These are phyloP conservation scores for Disparrhopalites patrizii DNA, from an alignment of 2,888 invertebrate species.

Conservation along the genomic window DNA sequence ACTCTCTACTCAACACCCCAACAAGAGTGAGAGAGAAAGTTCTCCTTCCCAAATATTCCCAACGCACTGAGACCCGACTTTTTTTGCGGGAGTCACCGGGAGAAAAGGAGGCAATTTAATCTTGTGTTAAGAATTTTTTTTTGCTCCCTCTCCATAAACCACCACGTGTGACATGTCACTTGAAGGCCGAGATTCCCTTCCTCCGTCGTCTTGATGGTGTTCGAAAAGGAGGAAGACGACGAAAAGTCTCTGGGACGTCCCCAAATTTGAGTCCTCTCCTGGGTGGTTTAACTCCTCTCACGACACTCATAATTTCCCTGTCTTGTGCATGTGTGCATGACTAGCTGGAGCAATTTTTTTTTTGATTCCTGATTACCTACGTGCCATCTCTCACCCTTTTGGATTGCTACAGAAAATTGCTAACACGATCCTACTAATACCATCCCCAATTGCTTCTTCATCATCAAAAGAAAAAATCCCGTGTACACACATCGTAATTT, in stretches of 20 bases:
- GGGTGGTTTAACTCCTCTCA: slow-evolving; percentile 5
- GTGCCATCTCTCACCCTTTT: too few species aligned
- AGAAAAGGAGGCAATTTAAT: too few species aligned
- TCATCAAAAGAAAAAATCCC: too few species aligned
- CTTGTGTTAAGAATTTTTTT: too few species aligned
- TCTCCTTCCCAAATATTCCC: too few species aligned
- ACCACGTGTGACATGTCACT: neutral
- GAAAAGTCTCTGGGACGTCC: neutral
- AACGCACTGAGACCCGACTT: neutral
- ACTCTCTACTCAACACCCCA: neutral
- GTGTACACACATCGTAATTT: too few species aligned
- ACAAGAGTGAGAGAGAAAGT: neutral
- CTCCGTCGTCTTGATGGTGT: neutral
- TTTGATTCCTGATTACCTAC: slow-evolving; percentile 1
- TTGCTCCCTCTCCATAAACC: too few species aligned
- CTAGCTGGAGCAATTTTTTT: neutral
- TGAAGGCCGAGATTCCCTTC: too few species aligned
- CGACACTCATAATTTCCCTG: neutral
- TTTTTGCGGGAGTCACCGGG: too few species aligned
- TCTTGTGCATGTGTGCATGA: neutral
- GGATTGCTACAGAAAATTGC: neutral
- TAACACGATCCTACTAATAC: neutral
- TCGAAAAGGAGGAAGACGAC: neutral
- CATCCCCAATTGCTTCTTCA: too few species aligned
- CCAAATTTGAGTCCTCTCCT: neutral